phyloP scores from a whole-genome alignment of 2,113 vertebrate genomes.

The Embiotoca jacksoni region DNA sequence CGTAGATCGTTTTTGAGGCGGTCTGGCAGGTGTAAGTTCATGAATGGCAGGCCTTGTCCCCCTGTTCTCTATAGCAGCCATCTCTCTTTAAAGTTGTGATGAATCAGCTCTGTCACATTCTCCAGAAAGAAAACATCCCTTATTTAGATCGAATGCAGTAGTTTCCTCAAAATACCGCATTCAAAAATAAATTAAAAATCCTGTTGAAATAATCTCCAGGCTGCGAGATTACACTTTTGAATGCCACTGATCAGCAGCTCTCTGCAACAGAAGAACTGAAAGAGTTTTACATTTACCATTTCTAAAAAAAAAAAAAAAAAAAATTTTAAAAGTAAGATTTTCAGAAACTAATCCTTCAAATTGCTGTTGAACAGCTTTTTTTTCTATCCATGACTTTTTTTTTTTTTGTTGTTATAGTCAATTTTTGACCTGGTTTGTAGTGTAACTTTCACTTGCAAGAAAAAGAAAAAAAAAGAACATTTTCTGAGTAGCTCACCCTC shows the following conservation, averaged over 20 bases:
- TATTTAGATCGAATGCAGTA: conserved; percentile 76
- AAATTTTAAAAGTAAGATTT: conserved; percentile 11
- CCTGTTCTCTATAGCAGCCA: conserved; percentile 59
- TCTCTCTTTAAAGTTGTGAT: conserved; percentile 70
- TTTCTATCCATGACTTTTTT: conserved; percentile 13
- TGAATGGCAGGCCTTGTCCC: conserved; percentile 85
- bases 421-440: conserved; percentile 57
- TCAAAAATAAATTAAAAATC: conserved; percentile 29
- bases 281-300: conserved; percentile 51
- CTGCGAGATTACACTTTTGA: conserved; percentile 70
- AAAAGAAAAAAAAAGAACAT: conserved; percentile 14
- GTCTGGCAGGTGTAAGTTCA: conserved; percentile 81
- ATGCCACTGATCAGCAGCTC: conserved; percentile 71
- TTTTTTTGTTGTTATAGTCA: conserved; percentile 18
- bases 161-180: conserved; percentile 67
- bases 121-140: conserved; percentile 75
- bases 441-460: conserved; percentile 50
- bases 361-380: conserved; percentile 61
- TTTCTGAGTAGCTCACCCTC: conserved; percentile 56
- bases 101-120: conserved; percentile 75
- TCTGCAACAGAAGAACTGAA: conserved; percentile 50
- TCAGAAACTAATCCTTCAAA: conserved; percentile 31
- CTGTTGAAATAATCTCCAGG: conserved; percentile 68
- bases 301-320: conserved; percentile 20
- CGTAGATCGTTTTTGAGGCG: conserved; percentile 45